Conservation (phyloP, 2,797 vertebrate species). For the Spatula clypeata region DNA sequence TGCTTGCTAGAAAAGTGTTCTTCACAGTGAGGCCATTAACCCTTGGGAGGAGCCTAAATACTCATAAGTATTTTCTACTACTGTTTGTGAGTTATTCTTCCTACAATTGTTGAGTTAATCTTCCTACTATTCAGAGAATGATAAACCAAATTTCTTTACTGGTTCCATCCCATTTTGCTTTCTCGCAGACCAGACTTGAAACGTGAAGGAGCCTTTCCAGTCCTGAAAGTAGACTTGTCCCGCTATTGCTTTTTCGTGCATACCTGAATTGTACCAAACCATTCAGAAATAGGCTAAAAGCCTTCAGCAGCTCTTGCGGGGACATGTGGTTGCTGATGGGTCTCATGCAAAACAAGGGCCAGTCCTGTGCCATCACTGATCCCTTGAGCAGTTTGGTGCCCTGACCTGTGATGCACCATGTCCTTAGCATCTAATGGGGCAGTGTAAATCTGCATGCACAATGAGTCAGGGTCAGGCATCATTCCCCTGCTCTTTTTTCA, state of each 20-base stretch:
- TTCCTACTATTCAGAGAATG: not conserved
- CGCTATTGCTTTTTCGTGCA: not conserved
- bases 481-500: not conserved
- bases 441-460: not conserved
- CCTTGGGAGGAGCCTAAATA: not conserved
- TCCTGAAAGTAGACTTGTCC: not conserved
- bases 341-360: not conserved
- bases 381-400: not conserved
- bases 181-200: not conserved
- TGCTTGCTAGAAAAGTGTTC: not conserved
- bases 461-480: not conserved
- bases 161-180: not conserved
- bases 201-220: not conserved
- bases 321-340: not conserved
- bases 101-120: not conserved
- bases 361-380: not conserved
- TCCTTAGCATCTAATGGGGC: not conserved
- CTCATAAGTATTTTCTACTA: not conserved
- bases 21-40: not conserved
- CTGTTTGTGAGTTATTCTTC: not conserved
- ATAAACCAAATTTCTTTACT: not conserved
- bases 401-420: not conserved
- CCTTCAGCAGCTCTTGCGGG: not conserved
- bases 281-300: not conserved
- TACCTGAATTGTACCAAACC: not conserved